These are phyloP conservation scores for Microtus pennsylvanicus DNA, from an alignment of 2,113 vertebrate species.

Conservation along the genomic window DNA sequence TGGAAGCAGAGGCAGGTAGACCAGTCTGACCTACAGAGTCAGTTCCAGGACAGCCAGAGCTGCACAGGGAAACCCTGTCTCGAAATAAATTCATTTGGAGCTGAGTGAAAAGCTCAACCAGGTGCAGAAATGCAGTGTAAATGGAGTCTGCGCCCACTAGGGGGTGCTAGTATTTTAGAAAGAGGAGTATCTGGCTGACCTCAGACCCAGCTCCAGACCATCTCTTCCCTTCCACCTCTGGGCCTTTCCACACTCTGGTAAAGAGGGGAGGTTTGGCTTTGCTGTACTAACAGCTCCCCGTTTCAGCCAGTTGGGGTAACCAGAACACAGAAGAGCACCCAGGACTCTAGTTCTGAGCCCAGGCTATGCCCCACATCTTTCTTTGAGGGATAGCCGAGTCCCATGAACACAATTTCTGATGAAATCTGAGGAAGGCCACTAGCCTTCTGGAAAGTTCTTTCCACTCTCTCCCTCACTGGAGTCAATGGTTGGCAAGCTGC, in stretches of 20 bases:
- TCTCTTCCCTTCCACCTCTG: background rate
- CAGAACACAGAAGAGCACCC: background rate
- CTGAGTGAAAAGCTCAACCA: background rate
- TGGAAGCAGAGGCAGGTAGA: background rate
- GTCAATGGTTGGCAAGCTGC: background rate
- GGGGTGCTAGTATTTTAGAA: constrained; percentile 64
- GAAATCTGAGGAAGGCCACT: background rate
- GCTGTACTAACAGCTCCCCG: background rate
- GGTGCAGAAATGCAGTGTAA: background rate
- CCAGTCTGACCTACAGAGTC: background rate
- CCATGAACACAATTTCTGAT: background rate
- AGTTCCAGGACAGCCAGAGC: background rate
- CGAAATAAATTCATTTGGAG: background rate
- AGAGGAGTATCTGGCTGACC: background rate
- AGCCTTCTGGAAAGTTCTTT: constrained; percentile 11
- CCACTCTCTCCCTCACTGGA: background rate
- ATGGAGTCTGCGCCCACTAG: constrained; percentile 45
- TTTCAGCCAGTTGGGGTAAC: background rate
- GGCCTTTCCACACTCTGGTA: background rate
- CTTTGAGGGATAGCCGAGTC: background rate
- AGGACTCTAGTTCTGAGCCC: background rate
- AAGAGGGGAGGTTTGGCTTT: background rate
- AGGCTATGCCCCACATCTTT: background rate
- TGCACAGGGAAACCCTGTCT: background rate
- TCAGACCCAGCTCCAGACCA: background rate